phyloP scores from a whole-genome alignment of 37 sponge, comb jelly and placozoan species.

The Tethya wilhelma region DNA sequence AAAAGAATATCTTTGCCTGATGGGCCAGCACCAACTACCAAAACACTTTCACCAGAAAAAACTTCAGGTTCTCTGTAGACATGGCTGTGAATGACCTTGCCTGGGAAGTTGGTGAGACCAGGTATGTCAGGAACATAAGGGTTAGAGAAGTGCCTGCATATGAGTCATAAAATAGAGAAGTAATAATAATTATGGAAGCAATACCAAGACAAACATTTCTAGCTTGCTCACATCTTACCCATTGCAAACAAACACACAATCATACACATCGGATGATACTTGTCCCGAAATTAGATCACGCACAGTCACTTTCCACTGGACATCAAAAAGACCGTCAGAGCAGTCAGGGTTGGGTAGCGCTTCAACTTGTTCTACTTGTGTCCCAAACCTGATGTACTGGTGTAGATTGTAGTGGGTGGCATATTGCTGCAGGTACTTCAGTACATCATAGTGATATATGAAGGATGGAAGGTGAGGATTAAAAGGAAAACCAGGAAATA shows the following conservation, averaged over 20 bases:
- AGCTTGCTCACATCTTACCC: slow-evolving; percentile 69
- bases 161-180: background rate
- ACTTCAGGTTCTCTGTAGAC: slow-evolving; percentile 58
- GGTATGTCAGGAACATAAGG: slow-evolving; percentile 39
- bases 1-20: slow-evolving; percentile 79
- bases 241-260: slow-evolving; percentile 82
- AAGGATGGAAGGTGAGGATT: slow-evolving; percentile 62
- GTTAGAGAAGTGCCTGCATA: slow-evolving; percentile 75
- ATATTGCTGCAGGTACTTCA: slow-evolving; percentile 64
- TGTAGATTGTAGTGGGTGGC: slow-evolving; percentile 50
- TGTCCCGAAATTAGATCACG: slow-evolving; percentile 14
- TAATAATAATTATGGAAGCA: background rate
- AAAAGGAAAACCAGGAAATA: slow-evolving; percentile 73
- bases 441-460: slow-evolving; percentile 53
- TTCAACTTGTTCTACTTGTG: slow-evolving; percentile 42
- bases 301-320: slow-evolving; percentile 52
- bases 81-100: slow-evolving; percentile 70
- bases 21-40: slow-evolving; percentile 67
- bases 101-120: slow-evolving; percentile 60
- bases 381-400: slow-evolving; percentile 51
- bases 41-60: slow-evolving; percentile 51
- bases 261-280: slow-evolving; percentile 34
- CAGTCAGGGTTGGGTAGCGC: slow-evolving; percentile 19
- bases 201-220: background rate
- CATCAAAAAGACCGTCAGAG: too few relatives aligned